Base-by-base conservation (phyloP, 2,797 vertebrate species). In the Halcyon leucocephala region DNA sequence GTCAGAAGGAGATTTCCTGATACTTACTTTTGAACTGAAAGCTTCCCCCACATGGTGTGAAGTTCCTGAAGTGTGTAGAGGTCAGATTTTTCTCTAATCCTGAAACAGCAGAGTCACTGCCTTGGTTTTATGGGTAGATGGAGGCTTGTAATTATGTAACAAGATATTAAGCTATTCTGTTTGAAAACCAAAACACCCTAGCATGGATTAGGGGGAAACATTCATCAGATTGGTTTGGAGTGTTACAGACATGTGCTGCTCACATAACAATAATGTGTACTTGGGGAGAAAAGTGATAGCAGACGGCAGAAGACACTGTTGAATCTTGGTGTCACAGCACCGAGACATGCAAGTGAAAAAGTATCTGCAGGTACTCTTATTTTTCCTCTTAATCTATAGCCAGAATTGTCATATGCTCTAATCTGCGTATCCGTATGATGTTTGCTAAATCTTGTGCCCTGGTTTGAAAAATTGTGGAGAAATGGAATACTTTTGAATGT, bases 81-180 rank as follows among this genome's bases (percentile, higher is more conserved):
- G 76, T 90, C 92, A 58, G 48, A 54, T 71, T 67, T 85, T 67
- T 78, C 67, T 48, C 69, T 94, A 58, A 85, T 91, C 61, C 52
- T 57, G 69, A 89, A 57, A 64, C 35, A 35, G 44, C 79, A 89
- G 80, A 92, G 90, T 65, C 44, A 51, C 26, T 80, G 60, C 51
- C 46, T 71, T 58, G 41, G 52, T 93, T 54, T 82, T 71, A n/a
- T 0, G 9, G 44, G 33, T 93, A 55, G 86, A 64, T 73, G 29
- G 57, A 60, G 82, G 57, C 28, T 89, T 82, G 76, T 85, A 81
- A 76, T 91, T 86, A 64, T 41, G 6, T 89, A 89, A 96, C 39
- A 51, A 86, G 46, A 44, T 88, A 81, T 17, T 80, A 55, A 79
- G 37, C 60, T 76, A 37, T 64, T 86, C n/a, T 82, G 44, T 61